Conservation (phyloP, 2,113 vertebrate species). For the Athene cunicularia region DNA sequence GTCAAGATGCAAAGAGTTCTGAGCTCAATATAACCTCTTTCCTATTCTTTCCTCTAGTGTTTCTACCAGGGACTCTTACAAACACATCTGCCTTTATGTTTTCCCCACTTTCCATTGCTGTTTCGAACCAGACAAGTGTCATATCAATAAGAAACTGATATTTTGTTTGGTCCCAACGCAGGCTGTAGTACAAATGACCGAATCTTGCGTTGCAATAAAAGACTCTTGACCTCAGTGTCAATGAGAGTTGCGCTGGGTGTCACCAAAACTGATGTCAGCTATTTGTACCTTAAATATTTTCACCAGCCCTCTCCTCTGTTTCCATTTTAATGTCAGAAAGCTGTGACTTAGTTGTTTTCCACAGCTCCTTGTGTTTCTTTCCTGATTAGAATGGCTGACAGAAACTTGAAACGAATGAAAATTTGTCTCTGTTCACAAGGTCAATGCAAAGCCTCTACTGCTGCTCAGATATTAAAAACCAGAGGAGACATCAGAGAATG, state of each 20-base stretch:
- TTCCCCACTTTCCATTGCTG: not conserved
- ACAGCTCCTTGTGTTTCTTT: not conserved
- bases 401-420: not conserved
- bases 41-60: not conserved
- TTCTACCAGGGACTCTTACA: not conserved
- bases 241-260: not conserved
- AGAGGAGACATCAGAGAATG: not conserved
- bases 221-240: not conserved
- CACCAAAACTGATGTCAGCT: not conserved
- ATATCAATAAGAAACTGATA: not conserved
- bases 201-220: not conserved
- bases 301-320: not conserved
- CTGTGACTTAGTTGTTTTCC: not conserved
- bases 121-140: not conserved
- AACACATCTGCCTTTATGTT: not conserved
- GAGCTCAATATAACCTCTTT: not conserved
- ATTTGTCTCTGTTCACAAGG: not conserved
- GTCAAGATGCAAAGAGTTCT: not conserved
- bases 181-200: not conserved
- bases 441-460: accelerated
- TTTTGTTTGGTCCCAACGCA: not conserved
- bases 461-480: not conserved
- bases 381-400: not conserved
- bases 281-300: not conserved
- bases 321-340: not conserved